Percentiles rank a stretch among this genome's conserved stretches.
These are phyloP conservation scores for Miltochrista miniata DNA, from an alignment of 2,888 invertebrate species.

Conservation along the genomic window DNA sequence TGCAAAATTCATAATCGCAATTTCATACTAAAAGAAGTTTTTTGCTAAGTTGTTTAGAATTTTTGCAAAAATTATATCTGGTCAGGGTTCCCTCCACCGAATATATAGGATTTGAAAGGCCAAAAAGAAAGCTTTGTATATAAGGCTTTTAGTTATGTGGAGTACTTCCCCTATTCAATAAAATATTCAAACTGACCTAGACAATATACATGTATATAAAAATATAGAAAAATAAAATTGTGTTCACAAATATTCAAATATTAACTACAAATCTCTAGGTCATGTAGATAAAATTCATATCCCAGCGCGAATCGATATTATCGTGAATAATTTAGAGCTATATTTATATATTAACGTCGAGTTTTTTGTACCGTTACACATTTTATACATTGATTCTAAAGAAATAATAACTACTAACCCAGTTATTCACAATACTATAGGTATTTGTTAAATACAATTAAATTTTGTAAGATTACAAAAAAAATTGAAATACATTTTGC, in stretches of 20 bases:
- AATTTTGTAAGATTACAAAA: too few relatives aligned
- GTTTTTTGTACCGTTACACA: too few relatives aligned
- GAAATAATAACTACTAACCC: too few relatives aligned
- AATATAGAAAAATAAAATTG: neutral
- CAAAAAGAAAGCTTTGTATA: conserved; percentile 77
- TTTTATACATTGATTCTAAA: too few relatives aligned
- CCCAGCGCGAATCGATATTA: too few relatives aligned
- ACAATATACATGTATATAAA: conserved; percentile 15
- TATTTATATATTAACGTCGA: too few relatives aligned
- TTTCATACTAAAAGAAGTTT: neutral
- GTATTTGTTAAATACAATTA: too few relatives aligned
- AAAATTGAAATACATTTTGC: too few relatives aligned
- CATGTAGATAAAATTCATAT: too few relatives aligned
- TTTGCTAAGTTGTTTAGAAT: conserved; percentile 19
- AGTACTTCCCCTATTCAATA: conserved; percentile 37
- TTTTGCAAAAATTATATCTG: conserved; percentile 42
- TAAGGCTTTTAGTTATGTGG: conserved; percentile 52
- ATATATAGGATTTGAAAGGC: conserved; percentile 69
- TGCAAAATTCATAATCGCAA: neutral
- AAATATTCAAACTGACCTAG: conserved; percentile 38
- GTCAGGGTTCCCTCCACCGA: conserved; percentile 67
- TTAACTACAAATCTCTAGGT: neutral
- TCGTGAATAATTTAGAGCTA: too few relatives aligned
- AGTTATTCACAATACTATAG: too few relatives aligned
- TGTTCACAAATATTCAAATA: conserved; percentile 24